A percentile compares a stretch with the other conserved stretches of the same genome.
Conservation (phyloP, 2,888 invertebrate genomes). For the Miltochrista miniata region DNA sequence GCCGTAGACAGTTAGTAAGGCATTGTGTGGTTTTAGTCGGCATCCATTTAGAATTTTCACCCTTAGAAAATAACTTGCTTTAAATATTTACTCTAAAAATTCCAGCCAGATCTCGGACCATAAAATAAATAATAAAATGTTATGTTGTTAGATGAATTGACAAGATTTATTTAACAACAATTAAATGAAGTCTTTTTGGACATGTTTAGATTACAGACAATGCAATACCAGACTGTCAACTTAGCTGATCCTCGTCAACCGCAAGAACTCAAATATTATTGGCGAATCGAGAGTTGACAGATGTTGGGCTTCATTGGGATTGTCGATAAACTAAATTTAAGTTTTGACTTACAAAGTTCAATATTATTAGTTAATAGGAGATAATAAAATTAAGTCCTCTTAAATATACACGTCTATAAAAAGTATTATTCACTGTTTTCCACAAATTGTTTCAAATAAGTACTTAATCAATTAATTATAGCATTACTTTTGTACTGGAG, state of each 20-base stretch:
- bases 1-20: no score
- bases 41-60: no score
- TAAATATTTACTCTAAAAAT: no score
- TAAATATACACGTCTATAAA: neutral
- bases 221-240: neutral
- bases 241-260: conserved; percentile 1
- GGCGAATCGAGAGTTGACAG: neutral
- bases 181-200: neutral
- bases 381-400: no score
- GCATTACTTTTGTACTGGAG: no score
- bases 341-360: neutral
- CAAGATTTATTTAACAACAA: neutral
- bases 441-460: neutral
- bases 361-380: neutral
- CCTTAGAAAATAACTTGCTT: no score
- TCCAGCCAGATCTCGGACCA: no score
- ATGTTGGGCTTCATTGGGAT: neutral
- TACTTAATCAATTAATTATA: no score
- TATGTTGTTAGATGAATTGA: neutral
- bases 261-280: neutral
- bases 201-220: neutral
- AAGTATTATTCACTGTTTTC: neutral
- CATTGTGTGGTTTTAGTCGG: no score
- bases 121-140: no score
- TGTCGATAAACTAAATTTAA: neutral